Evolutionary conservation across 1,140 invertebrate genomes (phyloP).

Genomic region (Galleria mellonella): DNA sequence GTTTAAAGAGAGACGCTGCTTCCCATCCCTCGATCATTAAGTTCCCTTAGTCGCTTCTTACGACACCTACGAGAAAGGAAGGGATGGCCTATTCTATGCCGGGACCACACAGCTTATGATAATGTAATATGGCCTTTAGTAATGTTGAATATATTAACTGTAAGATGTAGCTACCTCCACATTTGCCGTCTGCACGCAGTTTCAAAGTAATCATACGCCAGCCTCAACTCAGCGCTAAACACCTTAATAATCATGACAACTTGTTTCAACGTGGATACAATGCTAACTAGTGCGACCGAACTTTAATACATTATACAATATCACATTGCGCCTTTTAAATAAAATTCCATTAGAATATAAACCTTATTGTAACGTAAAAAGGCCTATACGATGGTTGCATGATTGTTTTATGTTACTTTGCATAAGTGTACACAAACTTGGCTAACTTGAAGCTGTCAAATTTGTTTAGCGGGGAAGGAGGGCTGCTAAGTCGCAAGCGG

Average conservation of each 20-base stretch:
- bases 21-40: too few relatives aligned
- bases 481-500: conserved; percentile 51
- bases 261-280: conserved; percentile 61
- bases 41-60: too few relatives aligned
- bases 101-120: too few relatives aligned
- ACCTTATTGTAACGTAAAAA: conserved; percentile 16
- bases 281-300: conserved; percentile 55
- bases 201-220: conserved; percentile 21
- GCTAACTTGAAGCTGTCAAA: conserved; percentile 70
- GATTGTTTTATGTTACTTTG: conserved; percentile 29
- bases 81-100: too few relatives aligned
- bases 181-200: not conserved
- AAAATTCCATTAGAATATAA: conserved; percentile 10
- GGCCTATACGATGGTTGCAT: conserved; percentile 7
- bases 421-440: conserved; percentile 51
- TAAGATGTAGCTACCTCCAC: too few relatives aligned
- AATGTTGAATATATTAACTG: too few relatives aligned
- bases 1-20: too few relatives aligned
- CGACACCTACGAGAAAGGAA: too few relatives aligned
- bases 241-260: conserved; percentile 64
- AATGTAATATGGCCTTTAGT: too few relatives aligned
- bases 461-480: conserved; percentile 68
- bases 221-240: conserved; percentile 36
- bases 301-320: conserved; percentile 38
- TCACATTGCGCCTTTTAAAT: conserved; percentile 5